Evolutionary conservation across 2,797 vertebrate genomes (phyloP).

Genomic region (Chaetophractus vellerosus): DNA sequence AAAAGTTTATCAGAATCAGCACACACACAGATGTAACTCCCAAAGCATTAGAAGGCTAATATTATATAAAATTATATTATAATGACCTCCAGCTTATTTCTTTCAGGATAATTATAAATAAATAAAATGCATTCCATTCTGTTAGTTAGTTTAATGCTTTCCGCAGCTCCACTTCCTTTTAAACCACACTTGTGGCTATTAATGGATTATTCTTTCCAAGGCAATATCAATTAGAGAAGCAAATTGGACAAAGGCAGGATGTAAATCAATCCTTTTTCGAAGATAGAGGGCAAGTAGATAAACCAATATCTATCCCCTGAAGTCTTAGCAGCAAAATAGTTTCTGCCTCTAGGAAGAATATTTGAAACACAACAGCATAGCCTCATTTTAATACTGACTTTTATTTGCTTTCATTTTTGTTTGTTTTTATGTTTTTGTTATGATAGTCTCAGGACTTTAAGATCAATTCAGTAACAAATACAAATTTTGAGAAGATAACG

Average conservation of each 20-base stretch:
- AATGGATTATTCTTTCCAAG: slow-evolving; percentile 83
- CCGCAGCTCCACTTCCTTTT: slow-evolving; percentile 83
- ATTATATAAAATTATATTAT: neutral
- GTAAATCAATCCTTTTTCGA: slow-evolving; percentile 79
- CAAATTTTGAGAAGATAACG: neutral
- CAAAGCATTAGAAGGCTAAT: neutral
- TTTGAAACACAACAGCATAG: neutral
- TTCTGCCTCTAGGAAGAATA: slow-evolving; percentile 67
- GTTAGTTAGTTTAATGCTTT: slow-evolving; percentile 83
- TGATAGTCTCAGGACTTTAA: neutral
- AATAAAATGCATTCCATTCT: slow-evolving; percentile 84
- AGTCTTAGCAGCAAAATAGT: slow-evolving; percentile 60
- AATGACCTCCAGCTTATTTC: slow-evolving; percentile 43
- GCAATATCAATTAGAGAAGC: slow-evolving; percentile 87
- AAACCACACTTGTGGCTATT: slow-evolving; percentile 82
- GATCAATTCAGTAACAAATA: slow-evolving; percentile 26
- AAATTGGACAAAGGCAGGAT: slow-evolving; percentile 78
- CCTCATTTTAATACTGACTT: neutral
- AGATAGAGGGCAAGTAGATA: slow-evolving; percentile 63
- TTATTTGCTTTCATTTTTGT: neutral
- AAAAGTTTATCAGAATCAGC: neutral
- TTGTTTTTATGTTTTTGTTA: slow-evolving; percentile 16
- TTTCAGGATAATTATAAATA: slow-evolving; percentile 80
- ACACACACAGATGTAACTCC: neutral
- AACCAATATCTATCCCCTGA: slow-evolving; percentile 52